Evolutionary conservation across 1,140 invertebrate species (phyloP).

Genomic region (Zaprionus camerounensis): DNA sequence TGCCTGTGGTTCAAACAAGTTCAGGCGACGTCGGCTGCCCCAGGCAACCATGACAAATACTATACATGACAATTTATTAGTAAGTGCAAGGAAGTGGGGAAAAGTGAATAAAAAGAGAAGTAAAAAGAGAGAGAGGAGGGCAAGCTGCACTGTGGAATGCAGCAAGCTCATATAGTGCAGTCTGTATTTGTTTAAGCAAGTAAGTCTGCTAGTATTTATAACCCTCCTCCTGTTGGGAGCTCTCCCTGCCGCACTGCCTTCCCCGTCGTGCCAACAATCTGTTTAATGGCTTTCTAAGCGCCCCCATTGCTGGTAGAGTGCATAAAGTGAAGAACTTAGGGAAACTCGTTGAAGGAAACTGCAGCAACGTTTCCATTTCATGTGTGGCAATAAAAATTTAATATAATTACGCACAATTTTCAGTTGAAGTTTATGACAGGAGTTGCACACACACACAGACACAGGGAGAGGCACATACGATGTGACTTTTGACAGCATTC

Average conservation of each 20-base stretch:
- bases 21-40: constrained; percentile 68
- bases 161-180: not conserved
- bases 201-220: constrained; percentile 1
- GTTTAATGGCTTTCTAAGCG: constrained; percentile 20
- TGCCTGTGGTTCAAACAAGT: constrained; percentile 60
- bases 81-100: constrained; percentile 11
- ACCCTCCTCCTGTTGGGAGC: not conserved
- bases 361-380: constrained; percentile 68
- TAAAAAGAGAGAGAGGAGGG: not conserved
- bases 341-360: constrained; percentile 47
- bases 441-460: constrained; percentile 25
- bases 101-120: not conserved
- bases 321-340: constrained; percentile 33
- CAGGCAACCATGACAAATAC: constrained; percentile 61
- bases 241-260: too few relatives aligned
- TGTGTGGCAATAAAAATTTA: constrained; percentile 75
- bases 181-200: constrained; percentile 4
- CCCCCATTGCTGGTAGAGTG: constrained; percentile 21
- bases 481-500: constrained; percentile 72
- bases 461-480: constrained; percentile 30
- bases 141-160: too few relatives aligned
- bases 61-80: constrained; percentile 40
- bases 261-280: constrained; percentile 6
- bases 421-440: constrained; percentile 74
- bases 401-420: constrained; percentile 82